phyloP scores from a whole-genome alignment of 2,113 vertebrate genomes.

The Nannospalax galili region DNA sequence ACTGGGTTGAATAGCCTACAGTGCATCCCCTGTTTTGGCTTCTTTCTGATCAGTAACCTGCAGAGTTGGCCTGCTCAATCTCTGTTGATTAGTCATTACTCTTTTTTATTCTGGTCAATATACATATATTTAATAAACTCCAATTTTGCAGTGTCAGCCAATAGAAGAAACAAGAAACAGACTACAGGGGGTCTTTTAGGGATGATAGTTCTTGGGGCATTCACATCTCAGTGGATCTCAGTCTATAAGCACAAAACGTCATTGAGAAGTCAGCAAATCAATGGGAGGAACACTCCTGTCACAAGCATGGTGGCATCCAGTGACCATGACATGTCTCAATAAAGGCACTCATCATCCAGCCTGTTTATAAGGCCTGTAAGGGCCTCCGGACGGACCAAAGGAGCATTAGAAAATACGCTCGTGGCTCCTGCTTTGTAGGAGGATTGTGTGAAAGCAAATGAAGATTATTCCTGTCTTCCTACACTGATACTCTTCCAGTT shows the following conservation, averaged over 20 bases:
- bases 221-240: not conserved
- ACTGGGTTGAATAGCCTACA: not conserved
- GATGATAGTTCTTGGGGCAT: not conserved
- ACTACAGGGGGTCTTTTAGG: not conserved
- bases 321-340: not conserved
- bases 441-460: slow-evolving; percentile 18
- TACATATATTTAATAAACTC: not conserved
- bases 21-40: not conserved
- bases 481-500: not conserved
- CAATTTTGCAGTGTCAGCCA: not conserved
- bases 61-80: not conserved
- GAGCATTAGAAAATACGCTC: not conserved
- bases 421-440: not conserved
- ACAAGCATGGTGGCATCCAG: not conserved
- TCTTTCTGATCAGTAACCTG: not conserved
- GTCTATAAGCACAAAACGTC: not conserved
- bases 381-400: not conserved
- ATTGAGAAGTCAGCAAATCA: not conserved
- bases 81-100: not conserved
- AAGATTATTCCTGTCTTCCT: too few species aligned
- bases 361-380: not conserved
- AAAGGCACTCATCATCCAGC: not conserved
- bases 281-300: not conserved
- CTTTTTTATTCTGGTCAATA: not conserved
- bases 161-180: not conserved